These are phyloP conservation scores for Anoplopoma fimbria DNA, from an alignment of 2,113 vertebrate genomes.

Conservation along the genomic window DNA sequence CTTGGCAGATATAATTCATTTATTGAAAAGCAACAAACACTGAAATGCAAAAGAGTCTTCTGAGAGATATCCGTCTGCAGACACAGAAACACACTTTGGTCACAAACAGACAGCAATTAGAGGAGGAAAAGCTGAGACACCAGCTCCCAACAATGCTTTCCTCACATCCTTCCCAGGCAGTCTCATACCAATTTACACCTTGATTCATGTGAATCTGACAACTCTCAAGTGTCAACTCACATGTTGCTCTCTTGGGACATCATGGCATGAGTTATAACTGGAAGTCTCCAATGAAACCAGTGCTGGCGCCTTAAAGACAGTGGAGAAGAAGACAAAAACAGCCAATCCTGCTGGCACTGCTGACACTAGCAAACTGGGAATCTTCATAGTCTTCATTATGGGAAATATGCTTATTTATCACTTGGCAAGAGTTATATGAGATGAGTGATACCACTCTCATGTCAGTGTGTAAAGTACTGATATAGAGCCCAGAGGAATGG, in stretches of 20 bases:
- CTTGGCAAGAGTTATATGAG: no score
- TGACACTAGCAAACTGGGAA: no score
- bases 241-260: not conserved
- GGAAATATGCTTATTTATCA: no score
- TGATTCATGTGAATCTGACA: not conserved
- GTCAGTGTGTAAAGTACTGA: no score
- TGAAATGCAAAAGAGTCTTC: not conserved
- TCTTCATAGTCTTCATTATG: no score
- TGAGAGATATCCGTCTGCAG: not conserved
- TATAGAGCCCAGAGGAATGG: no score
- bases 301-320: not conserved
- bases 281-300: not conserved
- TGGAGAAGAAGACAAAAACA: no score
- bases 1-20: not conserved
- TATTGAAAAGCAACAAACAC: not conserved
- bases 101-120: not conserved
- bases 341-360: no score
- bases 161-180: not conserved
- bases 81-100: not conserved
- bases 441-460: no score
- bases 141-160: not conserved
- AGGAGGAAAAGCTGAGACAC: not conserved
- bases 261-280: not conserved
- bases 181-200: slow-evolving; percentile 18
- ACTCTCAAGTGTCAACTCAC: not conserved